Base-by-base conservation (phyloP, 92 coral and sea anemone genomes). In the Parazoanthus atlanticus region DNA sequence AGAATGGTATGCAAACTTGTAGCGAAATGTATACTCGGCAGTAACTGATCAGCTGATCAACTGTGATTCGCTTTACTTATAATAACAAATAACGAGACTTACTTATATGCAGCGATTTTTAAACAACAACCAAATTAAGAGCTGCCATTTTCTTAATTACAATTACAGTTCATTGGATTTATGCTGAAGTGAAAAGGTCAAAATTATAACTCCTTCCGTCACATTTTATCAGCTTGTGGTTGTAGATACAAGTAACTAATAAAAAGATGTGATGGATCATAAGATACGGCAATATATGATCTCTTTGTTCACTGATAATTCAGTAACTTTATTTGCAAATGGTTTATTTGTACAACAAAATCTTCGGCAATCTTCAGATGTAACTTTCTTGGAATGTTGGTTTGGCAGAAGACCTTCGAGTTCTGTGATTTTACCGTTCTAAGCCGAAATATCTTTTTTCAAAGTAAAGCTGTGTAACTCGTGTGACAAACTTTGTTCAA, bases 141-240 rank as follows among this genome's bases (percentile, higher is more conserved):
- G 25, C 85, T 19, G 69, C 41, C 72, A 16, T 75, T 80, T 80
- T 80, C 66, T 32, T 17, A 75, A 75, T 23, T 38, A 26, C 25
- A 75, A 75, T n/a, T 79, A 33, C 41, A 15, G 34, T 52, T 30
- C 72, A 80, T 17, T n/a, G 84, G 13, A 56, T 30, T 80, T 79
- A 74, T 74, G 10, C 46, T 12, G 4, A 52, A 78, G 58, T 47
- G 83, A 26, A 78, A 78, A 78, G 82, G 82, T 78, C 82, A 78
- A 78, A 78, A 47, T 17, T 83, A 65, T 46, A 83, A 65, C 58
- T 82, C 6, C 32, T 83, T 41, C 77, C n/a, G 49, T 38, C 73
- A 41, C 64, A 46, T 79, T 26, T 83, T 83, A 83, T 67, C 64
- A 69, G 12, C 69, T 79, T 79, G 23, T 49, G 25, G 30, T 78